Base-by-base conservation (phyloP, 2,113 vertebrate species). In the Bos javanicus region DNA sequence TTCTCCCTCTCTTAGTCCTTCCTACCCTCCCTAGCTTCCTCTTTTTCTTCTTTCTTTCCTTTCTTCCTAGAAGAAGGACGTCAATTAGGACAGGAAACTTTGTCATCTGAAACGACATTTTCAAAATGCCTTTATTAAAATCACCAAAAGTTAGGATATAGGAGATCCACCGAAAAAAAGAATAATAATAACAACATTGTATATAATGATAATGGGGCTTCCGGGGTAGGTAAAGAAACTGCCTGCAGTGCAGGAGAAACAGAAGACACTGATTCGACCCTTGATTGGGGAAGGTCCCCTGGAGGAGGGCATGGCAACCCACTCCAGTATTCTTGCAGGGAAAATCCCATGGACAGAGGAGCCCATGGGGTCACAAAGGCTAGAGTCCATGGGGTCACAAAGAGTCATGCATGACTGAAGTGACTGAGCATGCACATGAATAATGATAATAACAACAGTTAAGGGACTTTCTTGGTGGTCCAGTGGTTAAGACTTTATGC, bases 61-160 rank as follows among this genome's bases (percentile, higher is more conserved):
- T 86, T 39, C 26, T 50, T 90, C 25, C 74, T 54, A 50, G 89
- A 54, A 87, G 71, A 62, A 16, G 46, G 23, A 12, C 5, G 26
- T 56, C 26, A 74, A 16, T 56, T 39, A 62, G 71, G 60, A 71
- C 26, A 56, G 26, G 16, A 95, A 36, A 54, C 7, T 80, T 67
- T 52, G 39, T 94, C 36, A 14, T 33, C 17, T 50, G 76, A 82
- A 82, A 30, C 43, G 15, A 17, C 33, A 12, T 95, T 92, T 91
- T 91, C 74, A 92, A 78, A 91, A 92, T 83, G 43, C 17, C n/a
- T 92, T 87, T 80, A 60, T 76, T 60, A 91, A 93, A 91, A 60
- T 95, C 36, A 36, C 11, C 43, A 60, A 9, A 57, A 84, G 15
- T 2, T 50, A 60, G 57, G 21, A 57, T 64, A 36, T 96, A 90